These are phyloP conservation scores for Megamerina dolium DNA, from an alignment of 2,888 invertebrate species.

Conservation along the genomic window DNA sequence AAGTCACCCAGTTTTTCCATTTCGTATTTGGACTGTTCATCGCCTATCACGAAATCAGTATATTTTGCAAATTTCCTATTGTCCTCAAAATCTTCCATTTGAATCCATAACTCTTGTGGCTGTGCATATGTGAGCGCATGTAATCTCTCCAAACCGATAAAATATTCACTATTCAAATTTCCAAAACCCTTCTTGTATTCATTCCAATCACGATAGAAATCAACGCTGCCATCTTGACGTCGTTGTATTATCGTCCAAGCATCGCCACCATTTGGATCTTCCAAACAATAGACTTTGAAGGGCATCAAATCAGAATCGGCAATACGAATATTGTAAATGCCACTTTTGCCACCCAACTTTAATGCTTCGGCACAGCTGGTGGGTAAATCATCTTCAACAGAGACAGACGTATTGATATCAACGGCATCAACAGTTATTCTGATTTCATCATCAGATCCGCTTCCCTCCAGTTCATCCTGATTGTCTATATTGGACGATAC, in stretches of 20 bases:
- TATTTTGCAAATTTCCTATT: constrained; percentile 56
- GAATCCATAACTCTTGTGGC: constrained; percentile 55
- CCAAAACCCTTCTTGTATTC: constrained; percentile 66
- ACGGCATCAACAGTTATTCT: constrained; percentile 2
- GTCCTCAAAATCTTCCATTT: constrained; percentile 57
- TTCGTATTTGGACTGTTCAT: constrained; percentile 59
- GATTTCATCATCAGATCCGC: no score
- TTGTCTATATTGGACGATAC: no score
- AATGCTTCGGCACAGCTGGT: constrained; percentile 5
- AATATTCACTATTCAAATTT: constrained; percentile 62
- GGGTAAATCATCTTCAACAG: not conserved
- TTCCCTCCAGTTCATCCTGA: no score
- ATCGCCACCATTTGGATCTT: constrained; percentile 1
- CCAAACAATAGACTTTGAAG: constrained; percentile 5
- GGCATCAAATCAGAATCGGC: constrained; percentile 4
- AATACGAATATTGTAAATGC: constrained; percentile 6
- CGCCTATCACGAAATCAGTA: constrained; percentile 59
- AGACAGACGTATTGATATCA: not conserved
- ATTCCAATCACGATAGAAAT: constrained; percentile 59
- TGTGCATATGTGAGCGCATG: constrained; percentile 48
- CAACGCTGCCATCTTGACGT: constrained; percentile 59
- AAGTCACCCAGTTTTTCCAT: constrained; percentile 60
- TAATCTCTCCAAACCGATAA: constrained; percentile 63
- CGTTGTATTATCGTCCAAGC: constrained; percentile 63
- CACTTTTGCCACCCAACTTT: not conserved